Evolutionary conservation across 2,113 vertebrate species (phyloP), one percentile per base, ranked within the genome.

Genomic region (Eretmochelys imbricata): DNA sequence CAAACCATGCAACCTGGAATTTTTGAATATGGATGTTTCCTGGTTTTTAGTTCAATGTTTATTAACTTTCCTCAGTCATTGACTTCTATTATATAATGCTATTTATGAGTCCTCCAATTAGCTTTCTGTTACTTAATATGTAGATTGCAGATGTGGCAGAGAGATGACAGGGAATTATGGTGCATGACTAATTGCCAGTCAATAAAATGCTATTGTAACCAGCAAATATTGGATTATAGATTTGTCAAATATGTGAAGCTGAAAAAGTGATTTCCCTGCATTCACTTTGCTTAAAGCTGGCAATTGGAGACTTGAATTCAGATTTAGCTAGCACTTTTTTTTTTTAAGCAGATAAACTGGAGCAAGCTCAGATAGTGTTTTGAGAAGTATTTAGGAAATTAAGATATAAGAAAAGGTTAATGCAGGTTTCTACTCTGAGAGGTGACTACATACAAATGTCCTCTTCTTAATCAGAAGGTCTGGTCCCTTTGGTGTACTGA

Each of bases 401-500:
- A 65, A 62, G 31, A 35, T 31, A 35, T 35, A 65, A 35, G 59
- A 65, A 65, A 59, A 65, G 31, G 31, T 14, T 35, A 65, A 65
- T 35, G 16, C 16, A 65, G 4, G 31, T 35, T 35, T 17, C 14
- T 35, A 4, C 13, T 16, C 62, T 65, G 14, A 65, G 29, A 62
- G 11, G 57, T 29, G 57, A 62, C 6, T 35, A 35, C 29, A 62
- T 65, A 35, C 31, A 65, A 65, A 16, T 65, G 62, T 65, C 3
- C 2, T 20, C 31, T 88, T 55, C 42, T 72, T 83, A 54, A 75
- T 69, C 27, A 88, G 16, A 0, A 80, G 3, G 62, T 46, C 62
- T 29, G 51, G 72, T 38, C 13, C 5, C 35, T 29, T 57, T 4
- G 16, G 16, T 0, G 2, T 3, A 82, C 1, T n/a, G 55, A 8